phyloP scores from a whole-genome alignment of 2,797 vertebrate species.

The Hemitrygon akajei region DNA sequence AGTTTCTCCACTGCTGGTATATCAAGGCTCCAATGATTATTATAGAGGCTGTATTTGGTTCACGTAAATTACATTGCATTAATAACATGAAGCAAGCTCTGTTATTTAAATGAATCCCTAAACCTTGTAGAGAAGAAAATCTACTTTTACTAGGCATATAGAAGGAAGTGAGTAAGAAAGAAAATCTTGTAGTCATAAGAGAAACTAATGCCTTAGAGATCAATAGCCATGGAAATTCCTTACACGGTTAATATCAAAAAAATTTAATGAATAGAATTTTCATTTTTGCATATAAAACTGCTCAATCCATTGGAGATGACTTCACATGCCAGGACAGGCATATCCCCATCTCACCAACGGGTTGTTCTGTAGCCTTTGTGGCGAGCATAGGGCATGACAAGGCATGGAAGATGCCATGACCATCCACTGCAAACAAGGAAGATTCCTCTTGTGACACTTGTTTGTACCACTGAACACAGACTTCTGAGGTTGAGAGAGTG shows the following conservation, averaged over 20 bases:
- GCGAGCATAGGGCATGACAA: too few species aligned
- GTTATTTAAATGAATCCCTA: not conserved
- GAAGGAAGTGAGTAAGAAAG: not conserved
- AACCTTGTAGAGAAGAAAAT: not conserved
- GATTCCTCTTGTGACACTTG: too few species aligned
- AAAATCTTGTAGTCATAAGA: not conserved
- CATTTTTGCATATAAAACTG: too few species aligned
- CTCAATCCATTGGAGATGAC: too few species aligned
- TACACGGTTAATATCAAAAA: not conserved
- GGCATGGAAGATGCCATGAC: too few species aligned
- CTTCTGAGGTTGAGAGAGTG: too few species aligned
- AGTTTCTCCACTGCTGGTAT: not conserved
- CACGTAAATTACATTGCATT: not conserved
- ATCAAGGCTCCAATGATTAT: not conserved
- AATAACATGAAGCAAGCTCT: not conserved
- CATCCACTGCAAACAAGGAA: too few species aligned
- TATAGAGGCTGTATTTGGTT: not conserved
- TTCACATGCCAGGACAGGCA: too few species aligned
- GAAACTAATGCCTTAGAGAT: not conserved
- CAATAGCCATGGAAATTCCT: not conserved
- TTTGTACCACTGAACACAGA: too few species aligned
- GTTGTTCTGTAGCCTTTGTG: too few species aligned
- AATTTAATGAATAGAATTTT: not conserved
- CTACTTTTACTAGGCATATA: not conserved
- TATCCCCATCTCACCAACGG: too few species aligned